Evolutionary conservation across 2,797 vertebrate genomes (phyloP).

Genomic region (Tinamus major): DNA sequence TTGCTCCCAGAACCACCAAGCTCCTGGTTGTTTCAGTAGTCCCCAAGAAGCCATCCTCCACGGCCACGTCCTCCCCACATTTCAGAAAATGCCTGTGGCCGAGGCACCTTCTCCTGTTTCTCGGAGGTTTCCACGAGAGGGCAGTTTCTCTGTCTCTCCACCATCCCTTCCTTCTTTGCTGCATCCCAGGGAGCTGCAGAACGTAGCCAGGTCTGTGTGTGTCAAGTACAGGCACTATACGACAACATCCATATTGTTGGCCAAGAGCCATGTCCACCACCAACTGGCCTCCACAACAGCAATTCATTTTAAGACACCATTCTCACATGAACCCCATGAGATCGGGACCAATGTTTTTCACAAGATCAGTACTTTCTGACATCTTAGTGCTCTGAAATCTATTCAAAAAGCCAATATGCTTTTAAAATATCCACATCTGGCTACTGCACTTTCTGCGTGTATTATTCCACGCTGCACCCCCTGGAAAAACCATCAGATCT

Average conservation of each 20-base stretch:
- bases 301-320: not conserved
- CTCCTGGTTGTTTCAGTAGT: not conserved
- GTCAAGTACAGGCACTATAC: accelerated
- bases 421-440: not conserved
- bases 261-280: accelerated
- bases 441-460: not conserved
- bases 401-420: not conserved
- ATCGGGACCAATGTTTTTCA: not conserved
- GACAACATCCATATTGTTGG: accelerated
- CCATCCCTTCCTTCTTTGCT: not conserved
- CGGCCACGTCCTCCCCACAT: accelerated
- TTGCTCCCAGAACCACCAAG: not conserved
- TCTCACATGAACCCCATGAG: not conserved
- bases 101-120: not conserved
- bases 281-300: not conserved
- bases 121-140: not conserved
- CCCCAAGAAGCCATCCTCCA: accelerated
- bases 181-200: not conserved
- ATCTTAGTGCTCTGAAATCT: not conserved
- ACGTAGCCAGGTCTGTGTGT: not conserved
- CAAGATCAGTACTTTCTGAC: not conserved
- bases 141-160: not conserved
- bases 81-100: not conserved
- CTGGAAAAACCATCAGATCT: not conserved
- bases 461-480: not conserved